These are phyloP conservation scores for Amphiura filiformis DNA, from an alignment of 35 echinoderm and acorn worm species.

Conservation along the genomic window DNA sequence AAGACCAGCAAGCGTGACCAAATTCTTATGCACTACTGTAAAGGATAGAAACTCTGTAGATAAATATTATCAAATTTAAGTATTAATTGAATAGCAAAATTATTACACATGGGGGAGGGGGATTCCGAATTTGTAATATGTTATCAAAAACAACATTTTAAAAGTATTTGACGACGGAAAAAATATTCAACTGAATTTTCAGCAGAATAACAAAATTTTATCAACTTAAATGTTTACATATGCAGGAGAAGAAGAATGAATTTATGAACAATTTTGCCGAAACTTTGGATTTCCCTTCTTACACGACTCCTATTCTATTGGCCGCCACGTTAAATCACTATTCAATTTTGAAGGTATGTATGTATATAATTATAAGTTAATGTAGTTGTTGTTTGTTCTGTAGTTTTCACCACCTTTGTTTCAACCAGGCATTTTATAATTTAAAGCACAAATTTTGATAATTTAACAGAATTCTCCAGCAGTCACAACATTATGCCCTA, in stretches of 20 bases:
- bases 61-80: no score
- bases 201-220: neutral
- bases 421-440: neutral
- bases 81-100: no score
- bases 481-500: no score
- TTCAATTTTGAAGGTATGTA: neutral
- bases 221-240: neutral
- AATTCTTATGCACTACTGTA: no score
- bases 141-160: no score
- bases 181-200: no score
- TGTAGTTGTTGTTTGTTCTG: neutral
- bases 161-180: no score
- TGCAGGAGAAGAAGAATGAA: neutral
- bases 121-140: no score
- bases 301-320: neutral
- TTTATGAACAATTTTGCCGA: neutral
- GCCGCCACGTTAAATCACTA: neutral
- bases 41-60: no score
- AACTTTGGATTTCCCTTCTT: neutral
- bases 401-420: neutral
- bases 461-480: neutral
- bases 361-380: no score
- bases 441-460: neutral
- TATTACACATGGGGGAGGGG: no score
- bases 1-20: no score